phyloP scores from a whole-genome alignment of 2,888 invertebrate genomes.

The Aphidius colemani region DNA sequence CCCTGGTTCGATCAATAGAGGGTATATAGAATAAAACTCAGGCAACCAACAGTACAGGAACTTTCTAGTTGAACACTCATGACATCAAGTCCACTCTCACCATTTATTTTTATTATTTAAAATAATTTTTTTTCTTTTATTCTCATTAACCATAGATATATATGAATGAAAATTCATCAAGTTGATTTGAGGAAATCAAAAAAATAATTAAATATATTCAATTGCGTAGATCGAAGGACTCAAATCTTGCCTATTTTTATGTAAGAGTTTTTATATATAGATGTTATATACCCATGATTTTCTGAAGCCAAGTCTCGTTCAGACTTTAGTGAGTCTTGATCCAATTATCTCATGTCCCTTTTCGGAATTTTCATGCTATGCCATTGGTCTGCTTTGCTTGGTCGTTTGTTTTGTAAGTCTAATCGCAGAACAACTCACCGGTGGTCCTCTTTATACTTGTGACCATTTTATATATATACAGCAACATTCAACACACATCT shows the following conservation, averaged over 20 bases:
- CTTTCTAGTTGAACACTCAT: slow-evolving; percentile 55
- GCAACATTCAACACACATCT: slow-evolving; percentile 19
- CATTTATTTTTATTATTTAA: not conserved
- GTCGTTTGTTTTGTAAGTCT: slow-evolving; percentile 61
- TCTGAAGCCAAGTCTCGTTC: slow-evolving; percentile 25
- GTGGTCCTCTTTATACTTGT: slow-evolving; percentile 52
- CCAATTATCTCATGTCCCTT: slow-evolving; percentile 60
- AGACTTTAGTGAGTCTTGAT: slow-evolving; percentile 43
- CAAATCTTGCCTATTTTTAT: no score
- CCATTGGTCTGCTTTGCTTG: slow-evolving; percentile 52
- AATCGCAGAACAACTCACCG: slow-evolving; percentile 58
- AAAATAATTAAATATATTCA: no score
- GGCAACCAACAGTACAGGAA: slow-evolving; percentile 23
- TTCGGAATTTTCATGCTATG: slow-evolving; percentile 54
- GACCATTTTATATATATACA: slow-evolving; percentile 26
- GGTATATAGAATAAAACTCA: slow-evolving; percentile 57
- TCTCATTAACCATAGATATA: no score
- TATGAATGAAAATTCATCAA: no score
- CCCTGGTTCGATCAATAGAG: slow-evolving; percentile 58
- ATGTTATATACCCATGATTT: slow-evolving; percentile 10
- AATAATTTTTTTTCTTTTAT: no score
- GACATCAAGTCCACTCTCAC: slow-evolving; percentile 28
- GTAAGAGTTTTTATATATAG: no score
- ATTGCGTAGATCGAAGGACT: no score
- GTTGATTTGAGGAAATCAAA: no score